These are phyloP conservation scores for Lamellibrachia luymesi DNA, from an alignment of 1,140 invertebrate species.

Conservation along the genomic window DNA sequence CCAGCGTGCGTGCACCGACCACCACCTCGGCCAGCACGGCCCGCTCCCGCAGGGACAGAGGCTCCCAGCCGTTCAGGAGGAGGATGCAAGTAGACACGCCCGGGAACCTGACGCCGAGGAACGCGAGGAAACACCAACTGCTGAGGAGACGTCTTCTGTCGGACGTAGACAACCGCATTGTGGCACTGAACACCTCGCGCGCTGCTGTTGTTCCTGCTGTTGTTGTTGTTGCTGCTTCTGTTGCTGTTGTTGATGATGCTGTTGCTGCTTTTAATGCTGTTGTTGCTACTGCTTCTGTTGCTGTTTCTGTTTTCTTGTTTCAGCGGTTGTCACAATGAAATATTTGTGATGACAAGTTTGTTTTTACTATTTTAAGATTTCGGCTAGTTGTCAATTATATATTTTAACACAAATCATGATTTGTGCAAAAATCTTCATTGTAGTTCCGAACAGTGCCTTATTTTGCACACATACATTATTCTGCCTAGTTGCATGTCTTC, in stretches of 20 bases:
- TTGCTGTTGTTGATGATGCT: too few species aligned
- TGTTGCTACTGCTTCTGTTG: neutral
- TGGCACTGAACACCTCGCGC: neutral
- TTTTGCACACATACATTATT: neutral
- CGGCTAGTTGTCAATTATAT: neutral
- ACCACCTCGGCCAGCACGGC: conserved; percentile 47
- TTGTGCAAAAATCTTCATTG: neutral
- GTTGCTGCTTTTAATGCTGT: too few species aligned
- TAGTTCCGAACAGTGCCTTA: neutral
- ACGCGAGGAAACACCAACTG: conserved; percentile 19
- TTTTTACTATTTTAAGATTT: neutral
- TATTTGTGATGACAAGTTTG: neutral
- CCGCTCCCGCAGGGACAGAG: conserved; percentile 45
- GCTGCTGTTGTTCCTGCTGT: neutral
- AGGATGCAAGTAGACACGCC: conserved; percentile 38
- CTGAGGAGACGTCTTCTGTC: conserved; percentile 15
- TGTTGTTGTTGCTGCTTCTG: too few species aligned
- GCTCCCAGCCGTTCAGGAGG: conserved; percentile 52
- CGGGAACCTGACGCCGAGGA: conserved; percentile 1
- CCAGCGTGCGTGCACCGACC: conserved; percentile 36
- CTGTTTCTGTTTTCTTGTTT: neutral
- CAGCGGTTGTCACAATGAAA: neutral
- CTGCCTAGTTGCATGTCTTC: too few species aligned
- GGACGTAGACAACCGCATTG: conserved; percentile 24
- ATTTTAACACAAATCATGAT: too few species aligned